phyloP scores from a whole-genome alignment of 2,888 invertebrate genomes.

The Flexamia atlantica region DNA sequence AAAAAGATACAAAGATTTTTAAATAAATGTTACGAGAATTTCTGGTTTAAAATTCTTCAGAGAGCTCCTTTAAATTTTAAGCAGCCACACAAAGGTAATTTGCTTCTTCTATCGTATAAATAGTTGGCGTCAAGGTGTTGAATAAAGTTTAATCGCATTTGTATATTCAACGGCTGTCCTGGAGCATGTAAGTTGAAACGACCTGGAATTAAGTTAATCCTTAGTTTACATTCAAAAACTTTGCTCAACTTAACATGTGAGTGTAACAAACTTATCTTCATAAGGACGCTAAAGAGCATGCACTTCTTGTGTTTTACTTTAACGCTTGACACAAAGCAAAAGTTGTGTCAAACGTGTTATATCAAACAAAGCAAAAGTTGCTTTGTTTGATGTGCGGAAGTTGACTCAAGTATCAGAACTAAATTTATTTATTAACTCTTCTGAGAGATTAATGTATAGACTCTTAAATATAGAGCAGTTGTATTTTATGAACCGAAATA shows the following conservation, averaged over 20 bases:
- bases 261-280: constrained; percentile 22
- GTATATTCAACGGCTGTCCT: constrained; percentile 38
- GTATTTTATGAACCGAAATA: too few relatives aligned
- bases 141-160: constrained; percentile 38
- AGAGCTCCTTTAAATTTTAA: neutral
- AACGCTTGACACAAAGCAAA: neutral
- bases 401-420: too few relatives aligned
- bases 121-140: neutral
- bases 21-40: too few relatives aligned
- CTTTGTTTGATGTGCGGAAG: too few relatives aligned
- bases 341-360: too few relatives aligned
- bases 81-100: neutral
- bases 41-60: too few relatives aligned
- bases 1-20: too few relatives aligned
- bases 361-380: too few relatives aligned
- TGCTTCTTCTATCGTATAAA: neutral
- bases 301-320: neutral
- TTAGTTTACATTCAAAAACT: constrained; percentile 42
- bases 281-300: constrained; percentile 17
- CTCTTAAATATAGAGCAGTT: too few relatives aligned
- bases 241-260: constrained; percentile 34
- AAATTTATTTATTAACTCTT: too few relatives aligned
- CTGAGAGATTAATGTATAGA: too few relatives aligned
- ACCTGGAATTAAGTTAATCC: constrained; percentile 37
- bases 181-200: constrained; percentile 36